These are phyloP conservation scores for Camelus dromedarius DNA, from an alignment of 2,113 vertebrate genomes.

Conservation along the genomic window DNA sequence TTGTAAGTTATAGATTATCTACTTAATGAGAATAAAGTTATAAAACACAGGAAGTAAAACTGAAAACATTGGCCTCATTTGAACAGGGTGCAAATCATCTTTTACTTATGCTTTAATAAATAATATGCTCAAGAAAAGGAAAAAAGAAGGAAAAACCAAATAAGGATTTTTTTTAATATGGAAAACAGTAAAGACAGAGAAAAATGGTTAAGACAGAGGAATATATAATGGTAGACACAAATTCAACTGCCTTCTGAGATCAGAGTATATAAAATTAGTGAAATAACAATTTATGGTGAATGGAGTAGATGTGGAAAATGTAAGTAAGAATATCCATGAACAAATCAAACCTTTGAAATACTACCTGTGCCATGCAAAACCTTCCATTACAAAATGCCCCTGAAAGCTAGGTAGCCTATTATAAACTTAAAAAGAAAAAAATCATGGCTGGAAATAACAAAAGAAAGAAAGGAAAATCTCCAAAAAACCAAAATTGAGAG, in stretches of 20 bases:
- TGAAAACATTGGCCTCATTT: background rate
- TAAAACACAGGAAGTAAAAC: slow-evolving; percentile 12
- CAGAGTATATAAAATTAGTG: background rate
- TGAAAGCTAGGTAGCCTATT: background rate
- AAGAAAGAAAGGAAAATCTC: background rate
- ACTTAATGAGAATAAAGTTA: background rate
- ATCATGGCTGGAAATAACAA: background rate
- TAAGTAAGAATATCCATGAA: background rate
- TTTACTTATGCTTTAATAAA: slow-evolving; percentile 5
- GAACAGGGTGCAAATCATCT: background rate
- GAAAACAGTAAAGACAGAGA: background rate
- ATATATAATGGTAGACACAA: background rate
- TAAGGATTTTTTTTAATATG: background rate
- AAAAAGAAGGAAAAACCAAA: background rate
- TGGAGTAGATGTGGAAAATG: background rate
- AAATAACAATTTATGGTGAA: background rate
- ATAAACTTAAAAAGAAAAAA: background rate
- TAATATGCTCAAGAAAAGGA: background rate
- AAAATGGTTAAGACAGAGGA: background rate
- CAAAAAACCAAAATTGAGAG: background rate
- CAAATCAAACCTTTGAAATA: background rate
- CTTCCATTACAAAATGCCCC: background rate
- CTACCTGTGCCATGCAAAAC: background rate
- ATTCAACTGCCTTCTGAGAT: background rate
- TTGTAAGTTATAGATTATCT: background rate